Evolutionary conservation across 2,888 invertebrate genomes (phyloP), one percentile per base, ranked within the genome.

Genomic region (Helleia helle): DNA sequence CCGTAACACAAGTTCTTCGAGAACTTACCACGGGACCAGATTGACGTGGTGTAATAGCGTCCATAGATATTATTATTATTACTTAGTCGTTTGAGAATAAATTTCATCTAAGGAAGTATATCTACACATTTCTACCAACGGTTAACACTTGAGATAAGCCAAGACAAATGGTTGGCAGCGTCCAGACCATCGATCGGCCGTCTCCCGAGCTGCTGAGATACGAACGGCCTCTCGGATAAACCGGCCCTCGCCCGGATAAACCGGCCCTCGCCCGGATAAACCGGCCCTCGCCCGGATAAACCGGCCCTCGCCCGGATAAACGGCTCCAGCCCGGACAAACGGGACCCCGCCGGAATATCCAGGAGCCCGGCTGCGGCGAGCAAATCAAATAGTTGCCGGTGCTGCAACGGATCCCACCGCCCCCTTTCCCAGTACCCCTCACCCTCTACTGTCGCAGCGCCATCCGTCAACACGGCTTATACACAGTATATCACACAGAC

Each of bases 301-400:
- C 34, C n/a, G n/a, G n/a, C n/a, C n/a, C n/a, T n/a, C n/a, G n/a
- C n/a, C n/a, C n/a, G n/a, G n/a, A n/a, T n/a, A n/a, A n/a, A 34
- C 18, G 34, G 34, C 18, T 34, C 18, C 18, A 34, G 22, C 22
- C 22, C 29, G 15, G 37, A 34, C 34, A 17, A 18, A 34, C 18
- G 18, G 34, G 34, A 18, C 34, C 18, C 18, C 34, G 22, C 22
- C 22, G 29, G 15, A 37, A n/a, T n/a, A n/a, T n/a, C n/a, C n/a
- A n/a, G n/a, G n/a, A n/a, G n/a, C n/a, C 36, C 25, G 15, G 22
- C 34, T 26, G 38, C 34, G 34, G 38, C 31, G 18, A 18, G 28
- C 42, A 38, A 38, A 27, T 39, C 42, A 42, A 42, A 42, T 39
- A 39, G 38, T 39, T 28, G 36, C 41, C 29, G 41, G 41, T 36